Evolutionary conservation across 2,888 invertebrate genomes (phyloP).

Genomic region (Sinopyrophorus schimmeli): DNA sequence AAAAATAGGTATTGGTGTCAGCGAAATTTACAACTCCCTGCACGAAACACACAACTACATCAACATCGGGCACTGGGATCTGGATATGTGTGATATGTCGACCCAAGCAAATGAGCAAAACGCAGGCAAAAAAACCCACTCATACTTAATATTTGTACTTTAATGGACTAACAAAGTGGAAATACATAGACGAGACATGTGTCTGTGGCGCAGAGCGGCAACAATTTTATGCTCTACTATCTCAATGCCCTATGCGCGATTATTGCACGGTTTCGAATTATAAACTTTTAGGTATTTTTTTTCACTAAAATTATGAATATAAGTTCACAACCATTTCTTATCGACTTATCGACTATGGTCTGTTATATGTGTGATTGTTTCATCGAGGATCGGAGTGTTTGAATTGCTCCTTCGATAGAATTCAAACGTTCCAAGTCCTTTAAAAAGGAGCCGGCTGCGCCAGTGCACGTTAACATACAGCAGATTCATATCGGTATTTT

Average conservation of each 20-base stretch:
- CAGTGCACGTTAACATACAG: constrained; percentile 24
- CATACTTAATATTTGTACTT: constrained; percentile 74
- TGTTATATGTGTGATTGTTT: constrained; percentile 49
- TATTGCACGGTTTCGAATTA: no score
- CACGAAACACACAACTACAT: constrained; percentile 37
- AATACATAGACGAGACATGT: constrained; percentile 35
- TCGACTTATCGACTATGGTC: constrained; percentile 49
- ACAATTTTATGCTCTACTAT: constrained; percentile 42
- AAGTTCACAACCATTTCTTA: constrained; percentile 53
- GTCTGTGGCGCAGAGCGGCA: constrained; percentile 34
- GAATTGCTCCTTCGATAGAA: no score
- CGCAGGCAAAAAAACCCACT: constrained; percentile 42
- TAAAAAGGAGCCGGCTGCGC: constrained; percentile 41
- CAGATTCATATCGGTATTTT: no score
- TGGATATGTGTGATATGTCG: constrained; percentile 40
- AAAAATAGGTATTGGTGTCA: constrained; percentile 46
- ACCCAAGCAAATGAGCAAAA: constrained; percentile 38
- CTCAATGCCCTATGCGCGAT: constrained; percentile 29
- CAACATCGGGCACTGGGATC: constrained; percentile 25
- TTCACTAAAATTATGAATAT: constrained; percentile 39
- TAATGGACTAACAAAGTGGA: constrained; percentile 77
- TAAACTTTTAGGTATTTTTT: no score
- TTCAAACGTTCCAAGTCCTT: no score
- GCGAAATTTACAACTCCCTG: constrained; percentile 42
- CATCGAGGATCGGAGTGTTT: no score